Percentiles rank a stretch among this genome's conserved stretches.
Evolutionary conservation across 2,113 vertebrate genomes (phyloP).

Genomic region (Diphyllodes magnificus): DNA sequence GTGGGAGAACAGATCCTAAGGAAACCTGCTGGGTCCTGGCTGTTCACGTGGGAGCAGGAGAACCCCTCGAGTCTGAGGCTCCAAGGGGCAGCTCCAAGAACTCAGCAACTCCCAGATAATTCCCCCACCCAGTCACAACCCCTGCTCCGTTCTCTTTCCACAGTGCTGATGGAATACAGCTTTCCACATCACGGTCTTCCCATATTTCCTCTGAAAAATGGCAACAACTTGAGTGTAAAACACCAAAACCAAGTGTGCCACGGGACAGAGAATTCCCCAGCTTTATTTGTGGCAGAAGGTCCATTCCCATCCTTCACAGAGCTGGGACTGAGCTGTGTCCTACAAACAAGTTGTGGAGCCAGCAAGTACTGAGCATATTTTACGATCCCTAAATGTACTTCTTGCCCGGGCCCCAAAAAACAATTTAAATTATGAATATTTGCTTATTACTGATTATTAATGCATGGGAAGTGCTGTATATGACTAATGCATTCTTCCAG

Average conservation of each 20-base stretch:
- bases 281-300: background rate
- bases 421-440: slow-evolving; percentile 25
- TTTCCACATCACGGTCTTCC: background rate
- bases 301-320: background rate
- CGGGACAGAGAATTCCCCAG: background rate
- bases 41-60: background rate
- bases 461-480: slow-evolving; percentile 15
- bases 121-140: background rate
- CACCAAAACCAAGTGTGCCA: background rate
- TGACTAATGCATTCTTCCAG: slow-evolving; percentile 23
- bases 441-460: slow-evolving; percentile 50
- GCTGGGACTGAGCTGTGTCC: background rate
- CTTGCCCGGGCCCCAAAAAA: background rate
- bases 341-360: background rate
- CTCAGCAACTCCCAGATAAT: background rate
- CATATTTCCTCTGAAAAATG: background rate
- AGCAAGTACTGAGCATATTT: background rate
- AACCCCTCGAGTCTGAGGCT: background rate
- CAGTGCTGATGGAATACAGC: background rate
- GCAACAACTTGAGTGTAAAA: background rate
- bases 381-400: background rate
- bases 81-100: background rate
- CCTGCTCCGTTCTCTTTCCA: background rate
- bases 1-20: background rate
- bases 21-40: background rate